Base-by-base conservation (phyloP, 2,888 invertebrate species). In the Drosophila meridionalis region DNA sequence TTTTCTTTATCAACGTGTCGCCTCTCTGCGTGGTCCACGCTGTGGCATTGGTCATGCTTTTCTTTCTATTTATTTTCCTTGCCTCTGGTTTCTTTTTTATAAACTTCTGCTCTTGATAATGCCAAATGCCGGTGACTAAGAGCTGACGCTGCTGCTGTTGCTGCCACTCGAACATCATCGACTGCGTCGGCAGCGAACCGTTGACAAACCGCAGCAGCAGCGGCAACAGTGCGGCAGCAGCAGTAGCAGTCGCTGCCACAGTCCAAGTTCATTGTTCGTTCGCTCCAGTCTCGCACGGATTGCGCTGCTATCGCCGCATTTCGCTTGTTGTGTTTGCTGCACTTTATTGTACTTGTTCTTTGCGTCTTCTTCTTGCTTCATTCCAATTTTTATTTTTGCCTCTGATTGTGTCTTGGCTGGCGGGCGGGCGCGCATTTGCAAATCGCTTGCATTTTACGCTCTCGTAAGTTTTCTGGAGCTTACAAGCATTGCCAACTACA, bases 261-360 rank as follows among this genome's bases (percentile, higher is more conserved):
- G 85, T 89, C 66, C 85, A 86, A 86, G 85, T 86, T 86, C 85
- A 89, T 89, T 86, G 85, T 86, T 86, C 85, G 89, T 72, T 78
- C 61, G 78, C 73, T 85, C 69, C 71, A 81, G 84, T 82, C 82
- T 79, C 80, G 82, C 80, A 82, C 82, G 80, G 82, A 76, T 80
- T 82, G 66, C 67, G 63, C 66, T 62, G 66, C 82, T 76, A 80
- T 81, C 82, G 69, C 69, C 62, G 53, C 50, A 47, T 26, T 71
- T 68, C 50, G 50, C 47, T 60, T 71, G 72, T 69, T 63, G 53
- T 72, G 40, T 70, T 61, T 59, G 55, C 56, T 76, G 43, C 43
- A 58, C 43, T 58, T 45, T 58, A 34, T 45, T 42, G 42, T 59
- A 48, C 59, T 43, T 67, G 34, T 47, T 55, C 12, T 47, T 30